Percentiles rank a stretch among this genome's conserved stretches.
Evolutionary conservation across 2,797 vertebrate genomes (phyloP).

Genomic region (Coluber constrictor): DNA sequence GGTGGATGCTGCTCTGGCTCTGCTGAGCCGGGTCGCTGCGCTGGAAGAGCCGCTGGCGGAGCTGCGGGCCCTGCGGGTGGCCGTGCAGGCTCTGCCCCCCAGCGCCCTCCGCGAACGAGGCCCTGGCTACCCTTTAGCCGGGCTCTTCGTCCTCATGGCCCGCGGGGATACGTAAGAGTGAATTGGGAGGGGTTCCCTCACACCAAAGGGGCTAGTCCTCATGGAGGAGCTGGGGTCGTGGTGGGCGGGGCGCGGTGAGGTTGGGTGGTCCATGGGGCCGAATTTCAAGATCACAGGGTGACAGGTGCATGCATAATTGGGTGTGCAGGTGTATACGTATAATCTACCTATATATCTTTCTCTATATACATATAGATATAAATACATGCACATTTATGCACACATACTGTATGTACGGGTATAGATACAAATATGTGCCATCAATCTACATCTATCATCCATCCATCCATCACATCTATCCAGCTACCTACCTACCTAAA

Average conservation of each 20-base stretch:
- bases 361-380: too few relatives aligned
- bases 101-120: constrained; percentile 73
- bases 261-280: not conserved
- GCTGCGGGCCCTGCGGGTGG: constrained; percentile 79
- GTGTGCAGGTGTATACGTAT: not conserved
- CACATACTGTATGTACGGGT: not conserved
- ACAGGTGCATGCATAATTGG: not conserved
- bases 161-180: constrained; percentile 73
- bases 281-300: not conserved
- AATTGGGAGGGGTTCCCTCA: not conserved
- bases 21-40: constrained; percentile 76
- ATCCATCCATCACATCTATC: too few relatives aligned
- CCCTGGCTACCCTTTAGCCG: constrained; percentile 72
- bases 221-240: not conserved
- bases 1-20: constrained; percentile 54
- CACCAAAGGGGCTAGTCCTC: not conserved
- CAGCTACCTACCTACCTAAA: too few relatives aligned
- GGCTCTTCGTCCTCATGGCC: constrained; percentile 81
- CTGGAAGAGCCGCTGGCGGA: constrained; percentile 78
- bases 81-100: constrained; percentile 75
- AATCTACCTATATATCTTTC: too few relatives aligned
- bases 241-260: not conserved
- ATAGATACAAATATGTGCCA: not conserved
- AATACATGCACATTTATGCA: not conserved
- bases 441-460: too few relatives aligned